Evolutionary conservation across 2,797 vertebrate genomes (phyloP), one percentile per base, ranked within the genome.

Genomic region (Halcyon chelicuti): DNA sequence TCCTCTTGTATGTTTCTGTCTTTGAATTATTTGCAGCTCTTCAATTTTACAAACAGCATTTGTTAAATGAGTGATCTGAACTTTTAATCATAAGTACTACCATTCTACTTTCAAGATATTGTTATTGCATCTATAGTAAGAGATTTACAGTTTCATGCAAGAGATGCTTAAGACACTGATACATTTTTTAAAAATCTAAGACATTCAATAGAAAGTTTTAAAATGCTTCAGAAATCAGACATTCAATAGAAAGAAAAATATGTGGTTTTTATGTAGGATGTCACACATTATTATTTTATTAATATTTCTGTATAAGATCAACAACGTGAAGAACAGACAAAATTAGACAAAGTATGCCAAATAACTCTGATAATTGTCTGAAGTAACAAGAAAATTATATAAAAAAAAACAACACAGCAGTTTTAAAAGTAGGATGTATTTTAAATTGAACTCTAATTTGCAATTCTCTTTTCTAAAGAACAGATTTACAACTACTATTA

Each of bases 401-500:
- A 23, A 65, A 60, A 60, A 60, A 67, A 25, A 26, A 11, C 19
- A 44, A 39, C 49, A 15, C 18, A 66, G 22, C 29, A 60, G 21
- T 49, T 89, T 86, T 74, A 51, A 74, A 83, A 37, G 23, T 37
- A 86, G 11, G 4, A 40, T 70, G 3, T 15, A 33, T 40, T 83
- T 74, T 75, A 70, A 83, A 71, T 75, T 67, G 37, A 7, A 31
- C 29, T 17, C 10, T 66, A 62, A 72, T 67, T 66, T 90, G 16
- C 29, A 65, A 55, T 55, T 83, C 35, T 26, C 8, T 61, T 83
- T 86, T 54, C 47, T 83, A 61, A 92, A 79, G 42, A 77, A 63
- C 22, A 68, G 14, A 35, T 78, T 60, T 82, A 40, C 57, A 68
- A 42, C 60, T 63, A 44, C 65, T 42, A 58, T 8, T 60, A 39